Evolutionary conservation across 2,113 vertebrate species (phyloP).

Genomic region (Leptobrachium leishanense): DNA sequence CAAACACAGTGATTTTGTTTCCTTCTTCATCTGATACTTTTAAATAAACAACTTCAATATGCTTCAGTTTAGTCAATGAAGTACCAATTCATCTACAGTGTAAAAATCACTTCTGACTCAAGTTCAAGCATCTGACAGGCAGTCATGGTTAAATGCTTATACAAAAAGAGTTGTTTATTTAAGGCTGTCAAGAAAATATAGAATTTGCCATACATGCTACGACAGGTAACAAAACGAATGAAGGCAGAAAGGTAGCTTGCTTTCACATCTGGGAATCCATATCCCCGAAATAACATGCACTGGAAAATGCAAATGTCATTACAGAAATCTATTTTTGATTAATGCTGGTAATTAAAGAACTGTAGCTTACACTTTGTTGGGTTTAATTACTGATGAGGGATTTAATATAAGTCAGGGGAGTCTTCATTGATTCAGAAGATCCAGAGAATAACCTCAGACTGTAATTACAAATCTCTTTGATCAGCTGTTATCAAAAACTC

Average conservation of each 20-base stretch:
- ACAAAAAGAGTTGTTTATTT: constrained; percentile 40
- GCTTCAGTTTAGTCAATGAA: neutral
- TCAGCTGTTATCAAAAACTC: constrained; percentile 30
- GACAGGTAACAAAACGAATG: constrained; percentile 22
- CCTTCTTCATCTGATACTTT: too few species aligned
- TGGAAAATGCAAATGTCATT: constrained; percentile 26
- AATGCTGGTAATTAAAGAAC: constrained; percentile 38
- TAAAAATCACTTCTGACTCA: constrained; percentile 21
- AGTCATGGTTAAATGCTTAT: constrained; percentile 44
- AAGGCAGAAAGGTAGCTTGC: neutral
- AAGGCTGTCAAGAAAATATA: constrained; percentile 21
- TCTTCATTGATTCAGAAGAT: constrained; percentile 25
- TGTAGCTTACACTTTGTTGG: constrained; percentile 29
- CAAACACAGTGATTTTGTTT: too few species aligned
- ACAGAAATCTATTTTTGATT: constrained; percentile 15
- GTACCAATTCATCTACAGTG: constrained; percentile 4
- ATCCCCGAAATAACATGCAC: neutral
- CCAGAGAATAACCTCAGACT: constrained; percentile 16
- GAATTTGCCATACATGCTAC: constrained; percentile 25
- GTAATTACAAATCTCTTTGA: constrained; percentile 34
- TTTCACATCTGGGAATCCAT: neutral
- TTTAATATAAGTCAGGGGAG: constrained; percentile 31
- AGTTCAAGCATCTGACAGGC: constrained; percentile 38
- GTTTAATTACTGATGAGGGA: constrained; percentile 34
- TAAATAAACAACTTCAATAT: too few species aligned